Percentiles rank a stretch among this genome's conserved stretches.
These are phyloP conservation scores for Australoheros scitulus DNA, from an alignment of 2,113 vertebrate genomes.

Conservation along the genomic window DNA sequence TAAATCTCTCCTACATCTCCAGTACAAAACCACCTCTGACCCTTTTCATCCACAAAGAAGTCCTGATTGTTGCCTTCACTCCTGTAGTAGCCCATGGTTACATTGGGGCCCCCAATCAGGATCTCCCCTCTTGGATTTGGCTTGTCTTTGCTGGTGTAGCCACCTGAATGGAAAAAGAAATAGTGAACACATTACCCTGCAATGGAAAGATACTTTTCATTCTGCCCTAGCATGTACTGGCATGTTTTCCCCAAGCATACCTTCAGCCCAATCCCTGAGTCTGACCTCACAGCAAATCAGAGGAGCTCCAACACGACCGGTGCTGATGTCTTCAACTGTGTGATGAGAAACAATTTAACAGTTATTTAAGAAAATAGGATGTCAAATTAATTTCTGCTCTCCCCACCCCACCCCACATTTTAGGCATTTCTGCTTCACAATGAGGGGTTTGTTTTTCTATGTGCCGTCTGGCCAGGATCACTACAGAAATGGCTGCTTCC, in stretches of 20 bases:
- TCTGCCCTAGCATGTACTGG: neutral
- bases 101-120: slow-evolving; percentile 93
- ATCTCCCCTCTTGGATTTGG: slow-evolving; percentile 96
- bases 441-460: neutral
- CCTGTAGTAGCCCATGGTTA: slow-evolving; percentile 94
- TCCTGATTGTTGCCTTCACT: slow-evolving; percentile 84
- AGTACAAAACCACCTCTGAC: slow-evolving; percentile 96
- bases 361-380: neutral
- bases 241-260: slow-evolving; percentile 69
- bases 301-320: slow-evolving; percentile 94
- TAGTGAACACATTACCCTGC: neutral
- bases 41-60: slow-evolving; percentile 86
- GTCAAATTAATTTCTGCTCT: too few relatives aligned
- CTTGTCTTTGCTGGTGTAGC: slow-evolving; percentile 90
- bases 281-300: slow-evolving; percentile 94
- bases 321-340: slow-evolving; percentile 83
- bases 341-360: neutral
- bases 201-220: neutral
- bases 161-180: slow-evolving; percentile 76
- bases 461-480: neutral
- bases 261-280: slow-evolving; percentile 94
- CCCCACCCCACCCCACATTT: neutral
- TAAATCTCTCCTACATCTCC: slow-evolving; percentile 95
- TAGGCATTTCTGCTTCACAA: neutral
- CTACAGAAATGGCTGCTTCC: neutral